Conservation (phyloP, 2,113 vertebrate genomes). For the Hippocampus guttulatus region DNA sequence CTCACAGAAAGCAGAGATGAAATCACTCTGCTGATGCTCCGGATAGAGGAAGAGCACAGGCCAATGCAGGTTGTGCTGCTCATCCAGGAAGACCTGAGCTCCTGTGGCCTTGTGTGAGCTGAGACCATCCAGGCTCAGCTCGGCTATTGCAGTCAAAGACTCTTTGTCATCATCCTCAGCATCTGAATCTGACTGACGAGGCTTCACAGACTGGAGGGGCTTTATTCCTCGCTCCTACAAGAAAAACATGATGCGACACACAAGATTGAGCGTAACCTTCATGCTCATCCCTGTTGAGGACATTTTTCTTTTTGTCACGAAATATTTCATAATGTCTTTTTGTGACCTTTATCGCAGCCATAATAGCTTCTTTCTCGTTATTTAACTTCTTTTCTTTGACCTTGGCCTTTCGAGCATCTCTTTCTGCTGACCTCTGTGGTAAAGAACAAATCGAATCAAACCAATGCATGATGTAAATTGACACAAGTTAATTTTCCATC, state of each 20-base stretch:
- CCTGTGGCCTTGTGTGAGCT: conserved; percentile 70
- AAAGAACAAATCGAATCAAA: conserved; percentile 4
- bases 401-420: conserved; percentile 83
- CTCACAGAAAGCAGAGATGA: conserved; percentile 88
- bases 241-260: not conserved
- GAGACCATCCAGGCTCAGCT: conserved; percentile 73
- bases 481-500: no score
- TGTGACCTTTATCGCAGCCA: conserved; percentile 81
- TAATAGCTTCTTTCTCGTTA: conserved; percentile 69
- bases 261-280: not conserved
- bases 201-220: conserved; percentile 52
- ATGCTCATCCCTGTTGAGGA: not conserved
- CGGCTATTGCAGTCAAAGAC: conserved; percentile 54
- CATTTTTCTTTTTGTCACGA: not conserved
- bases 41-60: conserved; percentile 93
- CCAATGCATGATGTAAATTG: not conserved
- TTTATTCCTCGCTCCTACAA: conserved; percentile 82
- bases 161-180: conserved; percentile 61
- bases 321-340: not conserved
- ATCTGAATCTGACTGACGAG: conserved; percentile 41
- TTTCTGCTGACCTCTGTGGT: conserved; percentile 76
- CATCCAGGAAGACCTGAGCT: conserved; percentile 77
- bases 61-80: conserved; percentile 82
- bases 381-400: conserved; percentile 76
- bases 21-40: conserved; percentile 88